These are phyloP conservation scores for Drosophila ustulata DNA, from an alignment of 2,888 invertebrate species.

Conservation along the genomic window DNA sequence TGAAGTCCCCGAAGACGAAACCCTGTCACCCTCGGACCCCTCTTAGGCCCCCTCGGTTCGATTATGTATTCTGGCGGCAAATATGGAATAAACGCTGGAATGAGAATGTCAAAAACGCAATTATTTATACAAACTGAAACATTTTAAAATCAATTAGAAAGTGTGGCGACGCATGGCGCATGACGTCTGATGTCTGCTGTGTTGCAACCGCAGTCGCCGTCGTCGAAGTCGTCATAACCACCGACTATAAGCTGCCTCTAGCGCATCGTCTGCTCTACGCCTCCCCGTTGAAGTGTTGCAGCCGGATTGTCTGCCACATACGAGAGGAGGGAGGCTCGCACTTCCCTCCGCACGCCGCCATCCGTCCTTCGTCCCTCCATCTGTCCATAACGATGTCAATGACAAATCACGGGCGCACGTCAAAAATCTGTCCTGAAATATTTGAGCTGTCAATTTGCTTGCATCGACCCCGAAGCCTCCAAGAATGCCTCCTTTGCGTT, in stretches of 20 bases:
- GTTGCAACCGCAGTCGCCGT: conserved; percentile 1
- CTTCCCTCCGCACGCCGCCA: not conserved
- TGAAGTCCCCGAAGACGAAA: conserved; percentile 38
- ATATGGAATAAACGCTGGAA: conserved; percentile 58
- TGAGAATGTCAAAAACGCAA: conserved; percentile 81
- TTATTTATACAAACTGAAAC: conserved; percentile 82
- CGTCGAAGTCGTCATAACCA: not conserved
- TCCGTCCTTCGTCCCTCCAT: not conserved
- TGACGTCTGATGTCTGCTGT: conserved; percentile 24
- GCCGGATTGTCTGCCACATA: conserved; percentile 69
- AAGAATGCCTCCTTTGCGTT: conserved; percentile 24
- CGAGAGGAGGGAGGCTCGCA: conserved; percentile 35
- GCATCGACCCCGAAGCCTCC: conserved; percentile 1
- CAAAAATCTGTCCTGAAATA: conserved; percentile 83
- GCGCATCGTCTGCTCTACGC: conserved; percentile 24
- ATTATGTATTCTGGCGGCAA: conserved; percentile 32
- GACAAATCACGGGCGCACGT: conserved; percentile 84
- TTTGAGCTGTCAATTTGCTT: conserved; percentile 81
- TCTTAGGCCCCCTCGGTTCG: not conserved
- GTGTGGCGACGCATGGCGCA: conserved; percentile 80
- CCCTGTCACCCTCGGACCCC: not conserved
- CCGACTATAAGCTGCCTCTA: conserved; percentile 11
- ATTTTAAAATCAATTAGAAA: conserved; percentile 84
- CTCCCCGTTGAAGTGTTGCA: conserved; percentile 58
- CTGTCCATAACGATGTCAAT: conserved; percentile 81